Conservation (phyloP, 2,797 vertebrate genomes). For the Scolopax bukidnonensis region DNA sequence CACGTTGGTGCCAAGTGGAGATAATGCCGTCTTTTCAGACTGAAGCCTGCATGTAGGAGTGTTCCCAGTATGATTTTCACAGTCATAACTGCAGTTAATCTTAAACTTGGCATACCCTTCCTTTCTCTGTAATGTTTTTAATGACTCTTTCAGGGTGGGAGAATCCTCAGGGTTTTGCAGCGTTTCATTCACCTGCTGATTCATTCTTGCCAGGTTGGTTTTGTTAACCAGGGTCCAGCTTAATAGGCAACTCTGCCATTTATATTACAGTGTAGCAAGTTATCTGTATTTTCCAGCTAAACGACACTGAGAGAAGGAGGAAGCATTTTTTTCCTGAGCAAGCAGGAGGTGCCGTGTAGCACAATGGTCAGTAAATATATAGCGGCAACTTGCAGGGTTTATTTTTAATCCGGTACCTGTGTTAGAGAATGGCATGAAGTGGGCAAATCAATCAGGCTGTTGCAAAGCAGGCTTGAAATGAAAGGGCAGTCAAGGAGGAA, state of each 20-base stretch:
- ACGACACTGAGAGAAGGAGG: slow-evolving; percentile 21
- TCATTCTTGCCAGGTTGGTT: neutral
- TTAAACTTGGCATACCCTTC: slow-evolving; percentile 54
- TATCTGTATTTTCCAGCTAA: slow-evolving; percentile 58
- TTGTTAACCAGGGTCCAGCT: neutral
- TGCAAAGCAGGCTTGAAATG: slow-evolving; percentile 46
- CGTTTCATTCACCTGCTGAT: neutral
- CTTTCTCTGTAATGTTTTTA: slow-evolving; percentile 27
- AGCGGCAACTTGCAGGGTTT: slow-evolving; percentile 5
- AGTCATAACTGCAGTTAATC: slow-evolving; percentile 64
- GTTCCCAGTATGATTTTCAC: slow-evolving; percentile 63
- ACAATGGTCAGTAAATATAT: slow-evolving; percentile 64
- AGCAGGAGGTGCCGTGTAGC: slow-evolving; percentile 10
- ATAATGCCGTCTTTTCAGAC: slow-evolving; percentile 65
- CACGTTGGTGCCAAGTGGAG: slow-evolving; percentile 54
- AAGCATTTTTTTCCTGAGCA: slow-evolving; percentile 23
- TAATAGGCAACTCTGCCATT: neutral
- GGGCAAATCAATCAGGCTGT: slow-evolving; percentile 39
- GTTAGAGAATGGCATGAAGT: slow-evolving; percentile 36
- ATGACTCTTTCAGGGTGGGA: slow-evolving; percentile 26
- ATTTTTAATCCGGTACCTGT: slow-evolving; percentile 58
- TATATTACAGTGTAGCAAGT: slow-evolving; percentile 49
- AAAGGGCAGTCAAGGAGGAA: slow-evolving; percentile 54
- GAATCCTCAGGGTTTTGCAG: slow-evolving; percentile 20
- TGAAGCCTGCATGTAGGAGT: slow-evolving; percentile 48